Base-by-base conservation (phyloP, 2,888 invertebrate species). In the Agonum fuliginosum region DNA sequence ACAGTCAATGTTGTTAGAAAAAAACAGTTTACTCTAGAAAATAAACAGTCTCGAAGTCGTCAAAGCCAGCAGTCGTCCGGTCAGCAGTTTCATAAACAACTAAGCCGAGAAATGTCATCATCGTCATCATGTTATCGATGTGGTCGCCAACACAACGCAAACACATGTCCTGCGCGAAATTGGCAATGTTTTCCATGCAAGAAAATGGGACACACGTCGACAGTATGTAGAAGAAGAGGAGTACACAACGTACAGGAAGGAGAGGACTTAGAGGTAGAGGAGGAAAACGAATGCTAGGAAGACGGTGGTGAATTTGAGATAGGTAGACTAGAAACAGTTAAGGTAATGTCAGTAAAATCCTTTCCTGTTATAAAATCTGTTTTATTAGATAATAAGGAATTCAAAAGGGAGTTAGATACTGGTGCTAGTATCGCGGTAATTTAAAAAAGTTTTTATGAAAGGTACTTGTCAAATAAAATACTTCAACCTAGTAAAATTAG, bases 131-230 rank as follows among this genome's bases (percentile, higher is more conserved):
- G 74, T 67, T 30, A n/a, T 2, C 6, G 74, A 17, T 62, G 37
- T 65, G 65, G 41, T 34, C 27, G 74, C 8, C n/a, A 67, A 10
- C 74, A 58, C 22, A 30, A 69, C 14, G 17, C 65, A 6, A 24
- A 74, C 8, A 8, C 10, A 6, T 74, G 74, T 58, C 74, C 74
- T 19, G 65, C 74, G 2, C 6, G 4, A 34, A n/a, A 74, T 8
- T 74, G 74, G 74, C 34, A 74, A 22, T 74, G 74, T 41, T 74
- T 19, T 12, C 4, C n/a, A 10, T 74, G 74, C 41, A 10, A 74
- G 37, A 43, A 41, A 74, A 34, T 8, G 65, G 65, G 8, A n/a
- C n/a, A n/a, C 65, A 74, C 17, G 69, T 65, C 1, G 30, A 14
- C 6, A 69, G 19, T 37, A 20, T 74, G 22, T 74, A 65, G 12